Percentiles rank a stretch among this genome's conserved stretches.
Evolutionary conservation across 2,888 invertebrate species (phyloP).

Genomic region (Drosophila paranaensis): DNA sequence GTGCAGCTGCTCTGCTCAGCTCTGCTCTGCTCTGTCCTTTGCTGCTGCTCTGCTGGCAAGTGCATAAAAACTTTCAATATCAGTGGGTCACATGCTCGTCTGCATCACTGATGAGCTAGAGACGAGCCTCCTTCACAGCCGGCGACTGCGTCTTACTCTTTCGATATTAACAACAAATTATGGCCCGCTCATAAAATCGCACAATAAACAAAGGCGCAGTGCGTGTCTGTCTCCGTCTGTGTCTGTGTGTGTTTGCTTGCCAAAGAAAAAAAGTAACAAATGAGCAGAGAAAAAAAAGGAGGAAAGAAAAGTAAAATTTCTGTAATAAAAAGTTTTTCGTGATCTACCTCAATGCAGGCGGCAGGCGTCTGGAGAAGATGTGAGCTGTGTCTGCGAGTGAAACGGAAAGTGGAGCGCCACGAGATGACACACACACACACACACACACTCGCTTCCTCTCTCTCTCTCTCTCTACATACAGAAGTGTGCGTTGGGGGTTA

Average conservation of each 20-base stretch:
- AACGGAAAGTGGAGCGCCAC: slow-evolving; percentile 67
- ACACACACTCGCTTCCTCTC: neutral
- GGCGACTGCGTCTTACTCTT: slow-evolving; percentile 41
- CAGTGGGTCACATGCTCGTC: slow-evolving; percentile 80
- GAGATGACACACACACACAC: slow-evolving; percentile 39
- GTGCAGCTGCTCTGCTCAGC: slow-evolving; percentile 51
- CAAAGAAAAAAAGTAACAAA: slow-evolving; percentile 33
- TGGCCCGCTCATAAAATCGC: slow-evolving; percentile 76
- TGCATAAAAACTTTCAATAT: slow-evolving; percentile 80
- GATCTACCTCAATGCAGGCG: slow-evolving; percentile 79
- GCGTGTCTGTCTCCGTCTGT: slow-evolving; percentile 24
- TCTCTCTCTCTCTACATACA: neutral
- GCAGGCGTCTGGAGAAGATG: slow-evolving; percentile 40
- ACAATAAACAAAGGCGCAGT: slow-evolving; percentile 71
- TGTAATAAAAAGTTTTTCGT: slow-evolving; percentile 77
- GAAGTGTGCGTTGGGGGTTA: slow-evolving; percentile 45
- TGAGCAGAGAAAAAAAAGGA: slow-evolving; percentile 34
- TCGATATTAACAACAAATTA: slow-evolving; percentile 79
- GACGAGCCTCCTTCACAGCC: slow-evolving; percentile 51
- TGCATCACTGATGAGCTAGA: slow-evolving; percentile 77
- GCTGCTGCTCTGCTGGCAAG: slow-evolving; percentile 42
- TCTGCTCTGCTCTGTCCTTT: slow-evolving; percentile 2
- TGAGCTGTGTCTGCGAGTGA: slow-evolving; percentile 42
- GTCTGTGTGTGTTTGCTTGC: slow-evolving; percentile 21
- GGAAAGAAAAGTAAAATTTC: slow-evolving; percentile 60